Evolutionary conservation across 2,113 vertebrate genomes (phyloP).

Genomic region (Cairina moschata): DNA sequence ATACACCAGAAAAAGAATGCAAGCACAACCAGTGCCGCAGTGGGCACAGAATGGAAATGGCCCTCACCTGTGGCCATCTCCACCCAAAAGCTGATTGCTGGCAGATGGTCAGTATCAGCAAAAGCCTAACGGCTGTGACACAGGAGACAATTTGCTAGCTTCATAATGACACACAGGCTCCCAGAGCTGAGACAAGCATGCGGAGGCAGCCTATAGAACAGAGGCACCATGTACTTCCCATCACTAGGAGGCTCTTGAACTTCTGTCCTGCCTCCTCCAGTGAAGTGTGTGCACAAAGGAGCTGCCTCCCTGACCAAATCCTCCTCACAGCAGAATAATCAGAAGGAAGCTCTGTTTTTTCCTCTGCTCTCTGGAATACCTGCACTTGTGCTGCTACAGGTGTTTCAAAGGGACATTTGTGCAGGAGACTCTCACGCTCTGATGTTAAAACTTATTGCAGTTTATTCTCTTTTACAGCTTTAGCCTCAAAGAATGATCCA

Average conservation of each 20-base stretch:
- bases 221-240: fast-evolving
- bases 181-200: not conserved
- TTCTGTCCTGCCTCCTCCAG: not conserved
- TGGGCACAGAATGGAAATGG: fast-evolving
- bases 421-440: not conserved
- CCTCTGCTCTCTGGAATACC: not conserved
- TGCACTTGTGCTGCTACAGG: not conserved
- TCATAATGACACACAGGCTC: fast-evolving
- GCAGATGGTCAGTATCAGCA: not conserved
- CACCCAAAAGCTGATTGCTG: not conserved
- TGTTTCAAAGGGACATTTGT: not conserved
- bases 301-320: not conserved
- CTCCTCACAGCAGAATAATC: not conserved
- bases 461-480: not conserved
- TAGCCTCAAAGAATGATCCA: not conserved
- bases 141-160: not conserved
- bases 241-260: too few species aligned
- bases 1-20: fast-evolving
- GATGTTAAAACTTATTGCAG: not conserved
- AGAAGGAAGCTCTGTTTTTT: not conserved
- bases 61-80: not conserved
- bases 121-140: not conserved
- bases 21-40: not conserved
- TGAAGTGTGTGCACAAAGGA: fast-evolving
- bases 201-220: not conserved